These are phyloP conservation scores for Pseudochromis fuscus DNA, from an alignment of 2,797 vertebrate species.

Conservation along the genomic window DNA sequence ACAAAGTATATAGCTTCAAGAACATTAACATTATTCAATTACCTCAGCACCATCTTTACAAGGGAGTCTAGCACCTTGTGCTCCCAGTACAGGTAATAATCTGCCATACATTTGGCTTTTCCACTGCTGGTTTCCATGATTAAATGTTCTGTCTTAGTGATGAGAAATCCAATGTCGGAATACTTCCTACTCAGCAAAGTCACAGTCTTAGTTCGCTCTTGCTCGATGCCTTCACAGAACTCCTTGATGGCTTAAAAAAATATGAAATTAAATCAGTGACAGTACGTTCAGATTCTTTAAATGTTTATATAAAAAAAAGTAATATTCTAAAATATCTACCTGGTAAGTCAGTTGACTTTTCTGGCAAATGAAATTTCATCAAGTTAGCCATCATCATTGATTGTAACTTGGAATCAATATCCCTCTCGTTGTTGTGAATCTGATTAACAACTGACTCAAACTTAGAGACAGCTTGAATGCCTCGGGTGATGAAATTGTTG, in stretches of 20 bases:
- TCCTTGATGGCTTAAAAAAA: constrained; percentile 87
- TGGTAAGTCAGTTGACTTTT: constrained; percentile 80
- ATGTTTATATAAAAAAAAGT: constrained; percentile 1
- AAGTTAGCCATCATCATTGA: constrained; percentile 88
- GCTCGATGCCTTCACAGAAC: constrained; percentile 89
- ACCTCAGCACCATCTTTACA: constrained; percentile 91
- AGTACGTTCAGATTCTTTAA: not conserved
- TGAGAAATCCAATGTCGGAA: constrained; percentile 87
- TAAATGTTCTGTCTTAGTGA: constrained; percentile 90
- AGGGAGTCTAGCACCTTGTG: constrained; percentile 87
- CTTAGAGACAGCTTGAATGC: constrained; percentile 84
- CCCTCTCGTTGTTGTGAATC: constrained; percentile 88
- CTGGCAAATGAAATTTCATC: constrained; percentile 84
- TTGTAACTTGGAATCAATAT: constrained; percentile 86
- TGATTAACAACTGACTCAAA: constrained; percentile 90
- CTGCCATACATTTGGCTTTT: constrained; percentile 85
- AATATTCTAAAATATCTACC: constrained; percentile 78
- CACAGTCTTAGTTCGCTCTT: constrained; percentile 85
- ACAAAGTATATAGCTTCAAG: not conserved
- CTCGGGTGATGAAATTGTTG: constrained; percentile 85
- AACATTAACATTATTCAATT: constrained; percentile 46
- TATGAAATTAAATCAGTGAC: constrained; percentile 8
- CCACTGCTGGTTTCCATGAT: constrained; percentile 89
- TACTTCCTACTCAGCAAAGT: constrained; percentile 87
- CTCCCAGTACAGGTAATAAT: constrained; percentile 94